Percentiles rank a stretch among this genome's conserved stretches.
These are phyloP conservation scores for Coregonus ussuriensis DNA, from an alignment of 2,797 vertebrate genomes.

Conservation along the genomic window DNA sequence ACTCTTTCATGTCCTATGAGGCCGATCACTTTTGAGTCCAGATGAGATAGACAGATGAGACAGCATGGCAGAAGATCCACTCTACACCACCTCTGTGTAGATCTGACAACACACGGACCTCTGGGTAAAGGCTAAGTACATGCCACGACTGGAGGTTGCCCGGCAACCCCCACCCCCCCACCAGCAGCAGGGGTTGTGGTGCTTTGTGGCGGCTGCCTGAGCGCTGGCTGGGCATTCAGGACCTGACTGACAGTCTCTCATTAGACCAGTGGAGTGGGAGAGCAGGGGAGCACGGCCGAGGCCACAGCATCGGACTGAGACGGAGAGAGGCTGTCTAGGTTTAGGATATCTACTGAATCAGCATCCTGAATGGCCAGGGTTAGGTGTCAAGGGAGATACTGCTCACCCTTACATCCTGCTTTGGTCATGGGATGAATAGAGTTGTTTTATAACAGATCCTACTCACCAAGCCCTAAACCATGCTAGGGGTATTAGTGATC, in stretches of 20 bases:
- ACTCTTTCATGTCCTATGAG: slow-evolving; percentile 33
- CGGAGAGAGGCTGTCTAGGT: not conserved
- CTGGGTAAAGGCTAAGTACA: slow-evolving; percentile 53
- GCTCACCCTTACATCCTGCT: not conserved
- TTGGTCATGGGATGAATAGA: not conserved
- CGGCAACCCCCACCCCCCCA: slow-evolving; percentile 50
- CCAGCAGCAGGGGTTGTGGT: slow-evolving; percentile 34
- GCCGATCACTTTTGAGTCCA: slow-evolving; percentile 28
- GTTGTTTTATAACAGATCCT: slow-evolving; percentile 10
- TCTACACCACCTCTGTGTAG: slow-evolving; percentile 36
- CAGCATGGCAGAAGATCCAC: slow-evolving; percentile 21
- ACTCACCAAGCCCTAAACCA: slow-evolving; percentile 23
- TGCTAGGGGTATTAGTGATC: not conserved
- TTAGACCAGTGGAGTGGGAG: slow-evolving; percentile 34
- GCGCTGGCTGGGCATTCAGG: slow-evolving; percentile 49
- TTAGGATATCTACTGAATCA: not conserved
- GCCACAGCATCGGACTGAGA: not conserved
- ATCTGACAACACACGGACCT: slow-evolving; percentile 56
- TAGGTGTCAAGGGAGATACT: not conserved
- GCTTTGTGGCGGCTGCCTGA: slow-evolving; percentile 59
- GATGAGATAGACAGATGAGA: slow-evolving; percentile 37
- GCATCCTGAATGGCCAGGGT: not conserved
- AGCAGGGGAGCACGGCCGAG: slow-evolving; percentile 19
- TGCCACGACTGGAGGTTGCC: slow-evolving; percentile 65
- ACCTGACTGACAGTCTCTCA: slow-evolving; percentile 34